These are phyloP conservation scores for Carassius auratus DNA, from an alignment of 2,113 vertebrate genomes.

Conservation along the genomic window DNA sequence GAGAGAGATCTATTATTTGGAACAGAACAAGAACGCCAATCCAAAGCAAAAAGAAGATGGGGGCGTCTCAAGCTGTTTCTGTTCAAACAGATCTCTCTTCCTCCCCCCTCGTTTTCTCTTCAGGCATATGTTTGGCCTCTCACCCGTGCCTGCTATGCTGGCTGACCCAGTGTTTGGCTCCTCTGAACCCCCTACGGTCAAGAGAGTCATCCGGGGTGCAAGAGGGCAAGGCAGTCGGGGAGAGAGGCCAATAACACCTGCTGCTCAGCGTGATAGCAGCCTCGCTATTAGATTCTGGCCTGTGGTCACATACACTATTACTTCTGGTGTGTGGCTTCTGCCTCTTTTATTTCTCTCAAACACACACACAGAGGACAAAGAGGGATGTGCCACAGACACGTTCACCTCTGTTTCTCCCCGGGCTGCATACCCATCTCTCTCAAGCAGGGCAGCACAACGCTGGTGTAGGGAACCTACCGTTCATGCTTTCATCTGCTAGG, in stretches of 20 bases:
- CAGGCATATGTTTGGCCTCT: constrained; percentile 76
- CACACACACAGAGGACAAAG: constrained; percentile 8
- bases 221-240: constrained; percentile 59
- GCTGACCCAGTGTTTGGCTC: constrained; percentile 83
- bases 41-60: constrained; percentile 37
- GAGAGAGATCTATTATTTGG: constrained; percentile 62
- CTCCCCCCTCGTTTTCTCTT: constrained; percentile 70
- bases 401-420: neutral
- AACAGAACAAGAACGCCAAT: constrained; percentile 47
- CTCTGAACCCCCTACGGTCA: constrained; percentile 77
- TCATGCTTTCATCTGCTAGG: neutral
- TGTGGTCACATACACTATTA: constrained; percentile 37
- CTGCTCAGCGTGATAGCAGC: constrained; percentile 75
- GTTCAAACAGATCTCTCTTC: constrained; percentile 27
- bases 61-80: constrained; percentile 52
- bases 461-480: neutral
- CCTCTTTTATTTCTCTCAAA: neutral
- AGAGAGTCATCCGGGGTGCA: constrained; percentile 85
- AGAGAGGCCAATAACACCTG: constrained; percentile 84
- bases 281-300: constrained; percentile 44
- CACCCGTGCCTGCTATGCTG: constrained; percentile 81
- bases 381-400: constrained; percentile 1
- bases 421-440: neutral
- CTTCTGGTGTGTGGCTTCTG: constrained; percentile 10
- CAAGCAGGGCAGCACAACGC: neutral